These are phyloP conservation scores for Cyanoderma ruficeps DNA, from an alignment of 2,113 vertebrate species.

Conservation along the genomic window DNA sequence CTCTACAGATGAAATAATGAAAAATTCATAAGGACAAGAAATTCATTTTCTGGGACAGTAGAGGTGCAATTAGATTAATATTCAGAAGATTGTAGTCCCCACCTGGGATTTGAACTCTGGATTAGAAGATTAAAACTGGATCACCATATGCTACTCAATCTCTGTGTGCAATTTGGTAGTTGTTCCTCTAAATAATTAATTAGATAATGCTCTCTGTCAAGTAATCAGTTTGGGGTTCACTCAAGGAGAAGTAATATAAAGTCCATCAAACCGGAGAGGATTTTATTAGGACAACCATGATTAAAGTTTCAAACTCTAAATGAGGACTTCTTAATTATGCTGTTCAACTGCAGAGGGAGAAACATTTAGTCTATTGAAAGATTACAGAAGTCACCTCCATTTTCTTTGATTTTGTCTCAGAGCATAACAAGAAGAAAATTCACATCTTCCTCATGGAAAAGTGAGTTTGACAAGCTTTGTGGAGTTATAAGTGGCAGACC, in stretches of 20 bases:
- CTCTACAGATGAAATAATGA: neutral
- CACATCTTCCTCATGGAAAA: neutral
- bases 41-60: neutral
- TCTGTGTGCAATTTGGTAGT: slow-evolving; percentile 42
- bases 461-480: neutral
- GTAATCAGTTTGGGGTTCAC: slow-evolving; percentile 46
- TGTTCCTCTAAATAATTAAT: slow-evolving; percentile 58
- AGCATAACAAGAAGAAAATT: slow-evolving; percentile 5
- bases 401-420: neutral
- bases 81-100: neutral
- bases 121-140: slow-evolving; percentile 31
- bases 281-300: slow-evolving; percentile 26
- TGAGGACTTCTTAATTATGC: neutral
- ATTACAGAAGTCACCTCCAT: neutral
- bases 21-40: neutral
- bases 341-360: neutral
- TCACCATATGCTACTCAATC: slow-evolving; percentile 51
- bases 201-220: slow-evolving; percentile 19
- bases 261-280: slow-evolving; percentile 2
- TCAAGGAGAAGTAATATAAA: neutral
- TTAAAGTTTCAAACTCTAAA: slow-evolving; percentile 41
- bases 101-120: slow-evolving; percentile 40
- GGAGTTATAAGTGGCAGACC: slow-evolving; percentile 8
- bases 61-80: neutral
- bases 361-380: neutral